Conservation (phyloP, 2,113 vertebrate genomes). For the Xiphorhynchus elegans region DNA sequence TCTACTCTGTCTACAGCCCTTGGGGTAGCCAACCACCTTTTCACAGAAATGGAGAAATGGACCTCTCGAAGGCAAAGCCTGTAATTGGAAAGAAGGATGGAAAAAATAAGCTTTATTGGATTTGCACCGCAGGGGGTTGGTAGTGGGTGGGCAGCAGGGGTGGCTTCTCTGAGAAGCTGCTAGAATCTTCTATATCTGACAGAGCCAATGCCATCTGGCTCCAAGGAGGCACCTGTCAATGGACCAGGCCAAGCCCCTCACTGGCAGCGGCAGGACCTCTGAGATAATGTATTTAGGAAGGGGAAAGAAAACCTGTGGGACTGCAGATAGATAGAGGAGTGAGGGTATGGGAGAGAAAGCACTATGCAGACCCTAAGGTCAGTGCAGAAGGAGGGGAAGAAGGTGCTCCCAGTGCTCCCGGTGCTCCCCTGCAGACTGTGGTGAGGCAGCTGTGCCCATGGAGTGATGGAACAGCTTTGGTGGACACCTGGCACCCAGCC, state of each 20-base stretch:
- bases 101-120: not conserved
- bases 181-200: not conserved
- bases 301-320: not conserved
- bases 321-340: not conserved
- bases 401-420: not conserved
- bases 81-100: not conserved
- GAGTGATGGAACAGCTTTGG: not conserved
- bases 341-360: not conserved
- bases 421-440: not conserved
- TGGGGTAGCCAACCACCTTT: not conserved
- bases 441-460: not conserved
- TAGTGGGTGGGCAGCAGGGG: not conserved
- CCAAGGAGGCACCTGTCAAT: not conserved
- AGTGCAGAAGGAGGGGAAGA: not conserved
- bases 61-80: not conserved
- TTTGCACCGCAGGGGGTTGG: not conserved
- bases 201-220: not conserved
- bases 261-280: not conserved
- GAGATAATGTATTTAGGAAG: not conserved
- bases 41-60: not conserved
- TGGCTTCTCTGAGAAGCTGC: not conserved
- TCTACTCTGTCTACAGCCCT: not conserved
- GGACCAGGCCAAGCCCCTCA: not conserved
- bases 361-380: not conserved
- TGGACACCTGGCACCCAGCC: not conserved